Conservation (phyloP, 2,797 vertebrate species). For the Thripadectes ignobilis region DNA sequence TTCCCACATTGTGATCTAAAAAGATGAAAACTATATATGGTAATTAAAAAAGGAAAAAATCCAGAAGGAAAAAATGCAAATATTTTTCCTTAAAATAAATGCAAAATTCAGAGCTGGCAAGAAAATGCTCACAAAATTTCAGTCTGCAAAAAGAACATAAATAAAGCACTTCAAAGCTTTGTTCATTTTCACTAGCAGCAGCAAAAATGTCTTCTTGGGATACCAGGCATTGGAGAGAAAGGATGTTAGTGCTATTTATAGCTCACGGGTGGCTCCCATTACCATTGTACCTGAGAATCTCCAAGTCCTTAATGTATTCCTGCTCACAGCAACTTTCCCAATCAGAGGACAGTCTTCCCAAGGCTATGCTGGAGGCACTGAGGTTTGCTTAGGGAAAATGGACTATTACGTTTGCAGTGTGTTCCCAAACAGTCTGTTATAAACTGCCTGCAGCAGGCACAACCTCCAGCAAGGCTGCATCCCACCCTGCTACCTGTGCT, state of each 20-base stretch:
- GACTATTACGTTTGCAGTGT: rapidly evolving
- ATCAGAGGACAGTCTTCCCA: background rate
- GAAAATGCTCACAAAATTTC: background rate
- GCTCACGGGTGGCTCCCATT: background rate
- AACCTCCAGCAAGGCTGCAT: background rate
- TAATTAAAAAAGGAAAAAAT: background rate
- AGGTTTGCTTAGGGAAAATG: background rate
- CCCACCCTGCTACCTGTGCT: background rate
- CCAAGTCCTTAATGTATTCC: background rate
- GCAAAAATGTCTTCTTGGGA: slow-evolving; percentile 12
- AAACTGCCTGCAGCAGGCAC: background rate
- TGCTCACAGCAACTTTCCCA: background rate
- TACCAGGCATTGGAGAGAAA: background rate
- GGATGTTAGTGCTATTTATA: slow-evolving; percentile 27
- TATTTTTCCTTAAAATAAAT: background rate
- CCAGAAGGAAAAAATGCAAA: background rate
- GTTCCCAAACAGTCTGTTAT: background rate
- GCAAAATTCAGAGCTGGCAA: background rate
- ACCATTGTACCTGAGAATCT: background rate
- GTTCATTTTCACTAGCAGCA: background rate
- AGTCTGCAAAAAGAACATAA: background rate
- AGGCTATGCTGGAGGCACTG: background rate
- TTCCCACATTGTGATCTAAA: background rate
- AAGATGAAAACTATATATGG: background rate
- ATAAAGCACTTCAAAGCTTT: slow-evolving; percentile 18